phyloP scores from a whole-genome alignment of 2,113 vertebrate species.

The Bungarus multicinctus region DNA sequence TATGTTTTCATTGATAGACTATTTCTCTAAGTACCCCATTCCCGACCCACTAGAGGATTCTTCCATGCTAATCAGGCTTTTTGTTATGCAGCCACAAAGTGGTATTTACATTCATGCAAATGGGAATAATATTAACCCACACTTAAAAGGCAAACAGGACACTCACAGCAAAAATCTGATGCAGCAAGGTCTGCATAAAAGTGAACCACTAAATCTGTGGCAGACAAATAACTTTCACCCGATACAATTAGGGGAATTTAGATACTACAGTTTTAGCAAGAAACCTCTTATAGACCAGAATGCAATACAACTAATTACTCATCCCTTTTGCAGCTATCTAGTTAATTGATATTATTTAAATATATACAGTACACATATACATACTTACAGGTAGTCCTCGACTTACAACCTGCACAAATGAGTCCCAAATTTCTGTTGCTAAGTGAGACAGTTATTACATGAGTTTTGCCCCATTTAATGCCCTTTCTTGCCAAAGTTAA shows the following conservation, averaged over 20 bases:
- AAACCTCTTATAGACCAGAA: neutral
- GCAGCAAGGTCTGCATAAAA: neutral
- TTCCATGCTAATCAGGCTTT: constrained; percentile 27
- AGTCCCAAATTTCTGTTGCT: neutral
- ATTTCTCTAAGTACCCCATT: constrained; percentile 29
- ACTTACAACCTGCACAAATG: neutral
- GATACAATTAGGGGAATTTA: neutral
- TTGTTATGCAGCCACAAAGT: constrained; percentile 17
- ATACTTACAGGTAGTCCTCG: neutral
- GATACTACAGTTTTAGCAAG: neutral
- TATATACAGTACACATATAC: neutral
- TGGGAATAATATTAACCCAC: constrained; percentile 1
- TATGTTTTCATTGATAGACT: constrained; percentile 17
- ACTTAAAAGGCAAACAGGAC: constrained; percentile 21
- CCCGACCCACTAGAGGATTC: neutral
- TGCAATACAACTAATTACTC: neutral
- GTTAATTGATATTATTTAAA: neutral
- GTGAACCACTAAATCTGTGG: neutral
- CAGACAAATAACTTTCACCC: neutral
- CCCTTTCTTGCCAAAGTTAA: too few species aligned
- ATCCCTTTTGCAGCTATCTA: neutral
- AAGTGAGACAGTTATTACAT: neutral
- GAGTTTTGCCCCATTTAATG: neutral
- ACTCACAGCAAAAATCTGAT: neutral
- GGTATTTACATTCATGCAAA: constrained; percentile 34